Evolutionary conservation across 2,113 vertebrate species (phyloP), one percentile per base, ranked within the genome.

Genomic region (Lophius piscatorius): DNA sequence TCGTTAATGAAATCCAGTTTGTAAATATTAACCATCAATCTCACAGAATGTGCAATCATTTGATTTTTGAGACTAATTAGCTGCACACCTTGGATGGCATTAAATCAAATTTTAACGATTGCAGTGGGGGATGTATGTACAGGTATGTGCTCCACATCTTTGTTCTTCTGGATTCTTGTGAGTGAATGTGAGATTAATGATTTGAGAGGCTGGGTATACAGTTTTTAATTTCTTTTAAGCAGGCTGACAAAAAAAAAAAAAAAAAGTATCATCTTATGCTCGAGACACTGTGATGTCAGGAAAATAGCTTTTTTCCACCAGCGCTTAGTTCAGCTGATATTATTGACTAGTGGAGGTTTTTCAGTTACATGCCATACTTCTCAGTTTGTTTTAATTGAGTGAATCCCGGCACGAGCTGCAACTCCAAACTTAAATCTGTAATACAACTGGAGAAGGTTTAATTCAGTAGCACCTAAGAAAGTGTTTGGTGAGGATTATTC

Each of bases 91-190:
- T n/a, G 12, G 26, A 24, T 38, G 65, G 21, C 31, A 47, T 34
- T 46, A 38, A 78, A 70, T 82, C 52, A 57, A 77, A 46, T 22
- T 28, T 65, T 62, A 70, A 50, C 51, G 16, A 68, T 49, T 33
- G 29, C 52, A 20, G 11, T 14, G 28, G 39, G 55, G 34, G 49
- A n/a, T 10, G 47, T 3, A 5, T 0, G 3, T 28, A 28, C 41
- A n/a, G n/a, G n/a, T n/a, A n/a, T n/a, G n/a, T n/a, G n/a, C n/a
- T n/a, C n/a, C n/a, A n/a, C n/a, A 52, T 24, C 44, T 14, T 46
- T 34, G 49, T 72, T 35, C 54, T 54, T 60, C 11, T 26, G 2
- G 24, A 28, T 16, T 3, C 12, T 28, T 9, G 23, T 21, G 20
- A 24, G n/a, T 26, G 42, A 5, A 50, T 57, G 28, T 4, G 49